Evolutionary conservation across 2,113 vertebrate genomes (phyloP), one percentile per base, ranked within the genome.

Genomic region (Furnarius figulus): DNA sequence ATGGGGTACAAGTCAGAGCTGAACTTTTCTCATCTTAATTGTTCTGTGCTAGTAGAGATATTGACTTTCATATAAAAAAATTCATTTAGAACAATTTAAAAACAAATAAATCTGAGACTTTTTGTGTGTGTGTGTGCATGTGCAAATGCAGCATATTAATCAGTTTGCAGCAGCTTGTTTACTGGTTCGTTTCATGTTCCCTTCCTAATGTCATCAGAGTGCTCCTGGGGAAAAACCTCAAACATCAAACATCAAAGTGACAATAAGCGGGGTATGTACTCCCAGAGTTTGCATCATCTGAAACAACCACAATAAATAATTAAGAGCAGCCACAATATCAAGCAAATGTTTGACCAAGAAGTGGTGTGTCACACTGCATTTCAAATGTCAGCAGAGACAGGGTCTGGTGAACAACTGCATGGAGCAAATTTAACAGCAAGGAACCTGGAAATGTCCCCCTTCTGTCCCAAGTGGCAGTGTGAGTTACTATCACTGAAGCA

Each of bases 231-330:
- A 93, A 92, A 89, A 95, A 56, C 28, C 81, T 91, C 56, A 75
- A 95, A 7, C 70, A 68, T 31, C 52, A 95, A 90, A 72, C 80
- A 89, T 55, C 70, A 89, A 82, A 85, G 63, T 92, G 77, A 94
- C 89, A 95, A 46, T 71, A 85, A 58, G 44, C 70, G 87, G 62
- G 28, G 39, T 37, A 68, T 89, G 50, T 76, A 93, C 87, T 95
- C 93, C 94, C 89, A 96, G 58, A 44, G 28, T 49, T 81, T 89
- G 62, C 27, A 65, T 81, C 84, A 49, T 65, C 66, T 82, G n/a
- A 91, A 92, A 89, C n/a, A 95, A 52, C 12, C 31, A 85, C 50
- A 87, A 89, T 94, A 94, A 97, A 95, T 95, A 93, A 91, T 94
- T 94, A 85, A 94, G 37, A 62, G 37, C 37, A 82, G n/a, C 61